Conservation (phyloP, 2,113 vertebrate species). For the Alces alces region DNA sequence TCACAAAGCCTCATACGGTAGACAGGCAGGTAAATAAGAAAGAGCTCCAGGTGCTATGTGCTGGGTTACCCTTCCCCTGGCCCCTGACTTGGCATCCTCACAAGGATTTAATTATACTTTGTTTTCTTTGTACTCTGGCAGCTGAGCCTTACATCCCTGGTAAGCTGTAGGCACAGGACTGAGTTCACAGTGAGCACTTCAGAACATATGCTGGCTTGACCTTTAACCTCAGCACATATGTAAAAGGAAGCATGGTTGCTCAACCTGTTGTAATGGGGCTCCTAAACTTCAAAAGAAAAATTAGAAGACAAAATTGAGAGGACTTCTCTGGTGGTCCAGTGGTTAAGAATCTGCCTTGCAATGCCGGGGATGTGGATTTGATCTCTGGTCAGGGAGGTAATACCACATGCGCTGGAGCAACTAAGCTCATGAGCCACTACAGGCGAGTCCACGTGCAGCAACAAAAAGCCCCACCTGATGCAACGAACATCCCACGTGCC, state of each 20-base stretch:
- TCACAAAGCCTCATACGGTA: neutral
- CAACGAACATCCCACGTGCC: neutral
- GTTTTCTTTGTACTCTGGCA: neutral
- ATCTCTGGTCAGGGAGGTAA: neutral
- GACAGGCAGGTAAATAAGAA: neutral
- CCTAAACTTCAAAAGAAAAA: neutral
- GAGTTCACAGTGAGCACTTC: neutral
- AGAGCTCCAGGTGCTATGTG: accelerated
- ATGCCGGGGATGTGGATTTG: neutral
- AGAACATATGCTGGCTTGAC: neutral
- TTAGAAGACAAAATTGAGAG: neutral
- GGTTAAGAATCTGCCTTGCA: neutral
- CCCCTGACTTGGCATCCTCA: neutral
- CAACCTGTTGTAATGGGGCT: neutral
- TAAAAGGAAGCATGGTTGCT: neutral
- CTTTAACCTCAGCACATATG: neutral
- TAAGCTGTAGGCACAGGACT: neutral
- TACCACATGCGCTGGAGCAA: neutral
- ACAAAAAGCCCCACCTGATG: neutral
- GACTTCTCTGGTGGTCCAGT: neutral
- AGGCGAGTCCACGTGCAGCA: neutral
- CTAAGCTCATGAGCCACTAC: neutral
- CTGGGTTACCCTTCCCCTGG: neutral
- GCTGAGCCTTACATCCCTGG: neutral
- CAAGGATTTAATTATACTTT: neutral